These are phyloP conservation scores for Struthidea cinerea DNA, from an alignment of 2,113 vertebrate genomes.

Conservation along the genomic window DNA sequence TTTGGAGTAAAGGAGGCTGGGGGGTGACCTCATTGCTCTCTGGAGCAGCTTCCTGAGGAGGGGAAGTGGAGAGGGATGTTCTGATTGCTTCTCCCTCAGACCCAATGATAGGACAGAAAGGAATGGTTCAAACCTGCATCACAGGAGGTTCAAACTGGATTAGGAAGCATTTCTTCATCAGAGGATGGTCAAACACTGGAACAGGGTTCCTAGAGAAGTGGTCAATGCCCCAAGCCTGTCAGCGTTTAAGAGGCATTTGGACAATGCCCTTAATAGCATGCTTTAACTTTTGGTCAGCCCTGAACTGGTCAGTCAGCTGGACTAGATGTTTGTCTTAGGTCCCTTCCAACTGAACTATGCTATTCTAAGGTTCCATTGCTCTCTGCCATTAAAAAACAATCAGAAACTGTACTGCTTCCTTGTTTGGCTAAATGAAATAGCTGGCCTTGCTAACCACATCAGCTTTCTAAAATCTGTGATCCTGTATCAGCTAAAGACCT, in stretches of 20 bases:
- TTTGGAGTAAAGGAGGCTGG: neutral
- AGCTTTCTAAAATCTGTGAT: neutral
- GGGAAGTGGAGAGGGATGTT: neutral
- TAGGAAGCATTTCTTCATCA: neutral
- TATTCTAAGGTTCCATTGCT: neutral
- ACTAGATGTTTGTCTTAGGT: too few species aligned
- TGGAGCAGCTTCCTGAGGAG: neutral
- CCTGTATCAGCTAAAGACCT: neutral
- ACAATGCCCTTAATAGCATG: neutral
- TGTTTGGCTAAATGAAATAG: neutral
- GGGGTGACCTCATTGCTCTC: neutral
- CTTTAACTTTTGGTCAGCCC: neutral
- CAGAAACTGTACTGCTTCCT: neutral
- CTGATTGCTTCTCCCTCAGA: neutral
- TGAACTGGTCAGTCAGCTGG: neutral
- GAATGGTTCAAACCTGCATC: neutral
- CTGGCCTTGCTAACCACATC: neutral
- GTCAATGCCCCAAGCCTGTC: neutral
- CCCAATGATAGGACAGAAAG: accelerated
- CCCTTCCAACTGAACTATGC: neutral
- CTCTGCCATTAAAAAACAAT: neutral
- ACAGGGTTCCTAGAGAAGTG: neutral
- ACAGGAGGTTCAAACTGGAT: neutral
- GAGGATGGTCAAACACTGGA: neutral
- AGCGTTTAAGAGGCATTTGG: neutral